Evolutionary conservation across 1,140 invertebrate species (phyloP).

Genomic region (Pentalonia nigronervosa): DNA sequence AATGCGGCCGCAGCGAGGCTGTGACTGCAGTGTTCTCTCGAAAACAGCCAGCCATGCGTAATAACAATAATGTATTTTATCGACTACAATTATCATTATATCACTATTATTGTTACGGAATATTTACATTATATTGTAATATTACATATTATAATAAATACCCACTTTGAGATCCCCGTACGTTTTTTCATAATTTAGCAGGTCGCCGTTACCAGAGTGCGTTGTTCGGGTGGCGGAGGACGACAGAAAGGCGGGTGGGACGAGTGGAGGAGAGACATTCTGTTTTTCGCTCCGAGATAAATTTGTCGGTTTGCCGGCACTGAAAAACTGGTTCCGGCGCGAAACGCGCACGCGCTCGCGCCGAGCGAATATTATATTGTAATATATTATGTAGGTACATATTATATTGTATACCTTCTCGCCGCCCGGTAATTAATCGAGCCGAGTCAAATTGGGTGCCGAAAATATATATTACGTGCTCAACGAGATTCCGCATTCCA

Average conservation of each 20-base stretch:
- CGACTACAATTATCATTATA: neutral
- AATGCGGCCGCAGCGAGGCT: neutral
- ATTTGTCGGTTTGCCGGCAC: neutral
- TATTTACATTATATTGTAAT: no score
- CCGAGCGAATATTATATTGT: neutral
- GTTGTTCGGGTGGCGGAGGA: neutral
- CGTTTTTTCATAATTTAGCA: neutral
- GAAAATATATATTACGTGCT: slow-evolving; percentile 26
- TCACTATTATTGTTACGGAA: neutral
- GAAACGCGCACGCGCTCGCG: neutral
- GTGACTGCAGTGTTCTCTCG: neutral
- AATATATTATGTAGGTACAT: slow-evolving; percentile 18
- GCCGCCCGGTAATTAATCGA: slow-evolving; percentile 32
- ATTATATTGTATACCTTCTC: neutral
- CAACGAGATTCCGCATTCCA: slow-evolving; percentile 6
- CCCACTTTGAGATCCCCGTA: neutral
- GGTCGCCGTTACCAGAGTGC: neutral
- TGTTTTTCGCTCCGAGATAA: neutral
- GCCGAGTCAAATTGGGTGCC: slow-evolving; percentile 35
- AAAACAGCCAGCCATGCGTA: neutral
- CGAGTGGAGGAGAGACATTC: neutral
- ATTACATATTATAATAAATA: neutral
- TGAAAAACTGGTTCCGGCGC: slow-evolving; percentile 19
- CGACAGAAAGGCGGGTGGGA: no score
- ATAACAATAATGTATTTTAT: neutral